A percentile compares a stretch with the other conserved stretches of the same genome.
phyloP scores from a whole-genome alignment of 2,113 vertebrate genomes.

The Cromileptes altivelis region DNA sequence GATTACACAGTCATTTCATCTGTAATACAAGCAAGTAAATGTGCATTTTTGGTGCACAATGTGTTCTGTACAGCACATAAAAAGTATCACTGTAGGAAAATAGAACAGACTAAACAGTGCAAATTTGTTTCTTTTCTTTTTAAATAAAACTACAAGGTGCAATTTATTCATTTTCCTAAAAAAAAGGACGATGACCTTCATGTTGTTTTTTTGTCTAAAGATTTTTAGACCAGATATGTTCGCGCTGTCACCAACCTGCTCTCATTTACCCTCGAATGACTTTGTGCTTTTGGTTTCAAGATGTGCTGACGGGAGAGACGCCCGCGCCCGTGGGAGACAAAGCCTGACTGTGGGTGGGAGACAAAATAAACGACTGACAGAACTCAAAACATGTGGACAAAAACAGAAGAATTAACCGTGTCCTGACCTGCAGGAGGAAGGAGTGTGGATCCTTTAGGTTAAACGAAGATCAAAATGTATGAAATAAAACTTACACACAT shows the following conservation, averaged over 20 bases:
- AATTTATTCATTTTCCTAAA: conserved; percentile 11
- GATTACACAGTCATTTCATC: conserved; percentile 51
- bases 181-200: neutral
- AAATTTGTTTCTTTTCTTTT: conserved; percentile 29
- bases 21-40: conserved; percentile 26
- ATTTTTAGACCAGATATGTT: neutral
- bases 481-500: neutral
- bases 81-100: conserved; percentile 31
- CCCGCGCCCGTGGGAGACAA: conserved; percentile 10
- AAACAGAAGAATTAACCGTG: conserved; percentile 20
- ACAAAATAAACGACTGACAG: conserved; percentile 63
- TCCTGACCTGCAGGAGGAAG: conserved; percentile 76
- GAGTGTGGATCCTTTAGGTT: neutral
- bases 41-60: conserved; percentile 26
- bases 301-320: conserved; percentile 35
- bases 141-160: conserved; percentile 13
- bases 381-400: conserved; percentile 51
- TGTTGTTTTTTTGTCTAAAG: neutral
- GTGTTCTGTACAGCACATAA: conserved; percentile 22
- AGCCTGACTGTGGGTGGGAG: conserved; percentile 58
- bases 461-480: conserved; percentile 5
- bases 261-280: conserved; percentile 49
- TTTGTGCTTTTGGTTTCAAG: conserved; percentile 52
- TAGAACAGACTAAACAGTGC: conserved; percentile 43
- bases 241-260: conserved; percentile 7